A percentile compares a stretch with the other conserved stretches of the same genome.
phyloP scores from a whole-genome alignment of 2,888 invertebrate species.

The Pristionchus fissidentatus region DNA sequence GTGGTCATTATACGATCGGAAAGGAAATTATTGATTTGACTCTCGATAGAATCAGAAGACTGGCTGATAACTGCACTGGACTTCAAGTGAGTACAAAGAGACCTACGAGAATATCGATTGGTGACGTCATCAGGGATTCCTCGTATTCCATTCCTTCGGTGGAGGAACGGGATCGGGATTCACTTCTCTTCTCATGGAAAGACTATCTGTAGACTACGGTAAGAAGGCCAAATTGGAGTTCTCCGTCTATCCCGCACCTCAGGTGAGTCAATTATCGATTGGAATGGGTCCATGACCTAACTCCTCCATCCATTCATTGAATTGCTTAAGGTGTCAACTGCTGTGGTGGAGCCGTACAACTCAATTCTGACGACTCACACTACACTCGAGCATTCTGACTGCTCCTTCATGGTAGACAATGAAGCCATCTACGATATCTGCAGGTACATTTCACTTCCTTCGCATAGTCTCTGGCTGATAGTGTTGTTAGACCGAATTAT shows the following conservation, averaged over 20 bases:
- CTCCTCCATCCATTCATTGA: not conserved
- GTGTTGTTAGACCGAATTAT: too few species aligned
- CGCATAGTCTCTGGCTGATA: too few species aligned
- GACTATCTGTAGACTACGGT: slow-evolving; percentile 86
- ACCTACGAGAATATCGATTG: too few species aligned
- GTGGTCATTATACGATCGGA: slow-evolving; percentile 85
- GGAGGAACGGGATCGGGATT: slow-evolving; percentile 91
- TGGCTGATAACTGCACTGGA: slow-evolving; percentile 85
- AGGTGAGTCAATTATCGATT: slow-evolving; percentile 80
- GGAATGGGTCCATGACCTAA: not conserved
- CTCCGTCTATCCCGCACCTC: slow-evolving; percentile 91
- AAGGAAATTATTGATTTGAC: slow-evolving; percentile 77
- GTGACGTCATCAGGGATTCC: slow-evolving; percentile 80
- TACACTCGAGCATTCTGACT: slow-evolving; percentile 92
- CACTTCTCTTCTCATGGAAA: slow-evolving; percentile 88
- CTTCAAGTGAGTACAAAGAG: slow-evolving; percentile 46
- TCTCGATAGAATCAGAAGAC: slow-evolving; percentile 61
- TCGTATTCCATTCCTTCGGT: slow-evolving; percentile 91
- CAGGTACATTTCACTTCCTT: slow-evolving; percentile 83
- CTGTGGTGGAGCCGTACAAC: slow-evolving; percentile 95
- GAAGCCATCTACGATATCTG: slow-evolving; percentile 94
- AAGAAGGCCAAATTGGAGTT: slow-evolving; percentile 90
- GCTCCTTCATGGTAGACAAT: slow-evolving; percentile 92
- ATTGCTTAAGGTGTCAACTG: slow-evolving; percentile 82
- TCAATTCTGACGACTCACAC: slow-evolving; percentile 95